These are phyloP conservation scores for Menura novaehollandiae DNA, from an alignment of 2,113 vertebrate species.

Conservation along the genomic window DNA sequence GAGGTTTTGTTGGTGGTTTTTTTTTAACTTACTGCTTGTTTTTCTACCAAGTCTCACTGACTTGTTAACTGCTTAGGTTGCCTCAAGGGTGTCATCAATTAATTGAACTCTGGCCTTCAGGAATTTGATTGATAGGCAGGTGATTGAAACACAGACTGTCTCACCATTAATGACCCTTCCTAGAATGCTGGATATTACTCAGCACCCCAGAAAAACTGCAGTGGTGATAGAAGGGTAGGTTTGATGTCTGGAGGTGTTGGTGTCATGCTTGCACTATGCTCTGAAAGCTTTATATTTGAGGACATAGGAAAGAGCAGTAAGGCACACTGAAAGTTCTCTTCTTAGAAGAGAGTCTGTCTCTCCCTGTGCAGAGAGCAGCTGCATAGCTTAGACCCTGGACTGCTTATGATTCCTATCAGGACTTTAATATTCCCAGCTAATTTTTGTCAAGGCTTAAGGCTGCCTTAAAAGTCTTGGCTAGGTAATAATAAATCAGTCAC, in stretches of 20 bases:
- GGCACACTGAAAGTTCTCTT: background rate
- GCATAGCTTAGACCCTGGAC: background rate
- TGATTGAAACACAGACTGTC: conserved; percentile 70
- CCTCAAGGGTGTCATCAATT: conserved; percentile 78
- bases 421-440: background rate
- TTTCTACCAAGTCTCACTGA: conserved; percentile 70
- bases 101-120: conserved; percentile 75
- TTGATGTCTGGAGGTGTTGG: conserved; percentile 43
- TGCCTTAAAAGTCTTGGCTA: background rate
- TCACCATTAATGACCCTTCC: conserved; percentile 66
- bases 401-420: background rate
- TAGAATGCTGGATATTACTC: conserved; percentile 54
- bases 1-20: conserved; percentile 4
- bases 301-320: background rate
- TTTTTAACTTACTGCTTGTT: conserved; percentile 64
- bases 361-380: background rate
- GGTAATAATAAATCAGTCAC: background rate
- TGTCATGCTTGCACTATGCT: conserved; percentile 29
- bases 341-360: background rate
- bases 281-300: conserved; percentile 41
- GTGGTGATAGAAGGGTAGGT: conserved; percentile 62
- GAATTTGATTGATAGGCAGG: conserved; percentile 74
- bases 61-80: conserved; percentile 73
- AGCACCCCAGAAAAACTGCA: conserved; percentile 60
- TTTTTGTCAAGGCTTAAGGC: background rate